A percentile compares a stretch with the other conserved stretches of the same genome.
These are phyloP conservation scores for Drosophila parthenogenetica DNA, from an alignment of 2,888 invertebrate species.

Conservation along the genomic window DNA sequence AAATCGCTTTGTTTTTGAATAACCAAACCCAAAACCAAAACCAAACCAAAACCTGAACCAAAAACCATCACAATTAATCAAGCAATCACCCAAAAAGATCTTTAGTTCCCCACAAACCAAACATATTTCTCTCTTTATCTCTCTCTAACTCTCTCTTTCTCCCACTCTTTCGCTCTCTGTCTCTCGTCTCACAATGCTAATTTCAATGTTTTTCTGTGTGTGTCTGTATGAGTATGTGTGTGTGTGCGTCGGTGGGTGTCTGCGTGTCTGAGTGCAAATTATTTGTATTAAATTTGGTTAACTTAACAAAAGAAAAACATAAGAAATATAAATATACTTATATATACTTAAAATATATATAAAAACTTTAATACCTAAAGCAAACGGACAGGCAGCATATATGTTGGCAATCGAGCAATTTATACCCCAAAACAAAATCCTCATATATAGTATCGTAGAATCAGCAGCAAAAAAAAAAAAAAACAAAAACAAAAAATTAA, in stretches of 20 bases:
- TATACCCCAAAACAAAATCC: conserved; percentile 45
- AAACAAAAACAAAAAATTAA: neutral
- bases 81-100: conserved; percentile 29
- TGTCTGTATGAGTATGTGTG: conserved; percentile 64
- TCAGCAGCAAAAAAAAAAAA: conserved; percentile 49
- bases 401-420: conserved; percentile 86
- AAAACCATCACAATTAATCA: conserved; percentile 49
- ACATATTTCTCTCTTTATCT: neutral
- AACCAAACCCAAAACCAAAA: conserved; percentile 27
- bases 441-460: conserved; percentile 51
- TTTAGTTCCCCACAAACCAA: conserved; percentile 26
- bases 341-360: conserved; percentile 14
- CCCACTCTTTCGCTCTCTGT: neutral
- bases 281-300: conserved; percentile 83
- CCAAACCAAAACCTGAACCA: conserved; percentile 20
- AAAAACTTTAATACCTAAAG: conserved; percentile 55
- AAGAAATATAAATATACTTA: conserved; percentile 23
- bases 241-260: conserved; percentile 64
- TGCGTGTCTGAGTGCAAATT: conserved; percentile 60
- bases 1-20: conserved; percentile 69
- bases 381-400: conserved; percentile 85
- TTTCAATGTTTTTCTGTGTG: conserved; percentile 79
- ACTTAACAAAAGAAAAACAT: conserved; percentile 35
- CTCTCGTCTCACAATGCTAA: conserved; percentile 62
- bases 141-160: neutral